Base-by-base conservation (phyloP, 2,797 vertebrate genomes). In the Coilia nasus region DNA sequence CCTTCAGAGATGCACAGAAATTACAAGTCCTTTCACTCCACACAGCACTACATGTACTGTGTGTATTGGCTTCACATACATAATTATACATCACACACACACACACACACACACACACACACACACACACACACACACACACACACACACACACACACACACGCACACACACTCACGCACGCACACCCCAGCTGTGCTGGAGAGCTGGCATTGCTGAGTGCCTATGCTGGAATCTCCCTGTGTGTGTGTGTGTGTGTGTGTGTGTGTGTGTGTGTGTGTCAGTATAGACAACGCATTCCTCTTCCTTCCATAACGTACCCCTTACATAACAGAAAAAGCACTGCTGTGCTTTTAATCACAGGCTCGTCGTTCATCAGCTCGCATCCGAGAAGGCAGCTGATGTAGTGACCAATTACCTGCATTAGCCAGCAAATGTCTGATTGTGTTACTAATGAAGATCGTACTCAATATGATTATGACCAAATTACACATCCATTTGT, bases 91-190 rank as follows among this genome's bases (percentile, higher is more conserved):
- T 75, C 46, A 35, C 23, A 81, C 81, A 35, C 21, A 81, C 64
- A 80, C 64, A 83, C 31, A 54, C 81, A 83, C 46, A 75, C 21
- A 83, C 50, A 85, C 81, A 62, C 44, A 12, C 19, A 82, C 62
- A 71, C 28, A 35, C 80, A 83, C 4, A 25, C 10, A 84, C 14
- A 35, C 19, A 81, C 71, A 80, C 25, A 78, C 23, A 50, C n/a
- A 80, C 28, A 50, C 15, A 54, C 28, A 56, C 21, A 50, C 62
- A 84, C 31, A 62, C 2, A 11, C 81, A 84, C 89, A 87, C 60
- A 67, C 35, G 89, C 89, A 92, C 21, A 44, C 41, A 88, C 54
- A 85, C 2, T 80, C 84, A 81, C 62, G 84, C 19, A n/a, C 82
- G 86, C 7, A 3, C 86, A 54, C 50, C 3, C 50, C 62, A 64